Conservation (phyloP, 1,140 invertebrate genomes). For the Carcinoscorpius rotundicauda region DNA sequence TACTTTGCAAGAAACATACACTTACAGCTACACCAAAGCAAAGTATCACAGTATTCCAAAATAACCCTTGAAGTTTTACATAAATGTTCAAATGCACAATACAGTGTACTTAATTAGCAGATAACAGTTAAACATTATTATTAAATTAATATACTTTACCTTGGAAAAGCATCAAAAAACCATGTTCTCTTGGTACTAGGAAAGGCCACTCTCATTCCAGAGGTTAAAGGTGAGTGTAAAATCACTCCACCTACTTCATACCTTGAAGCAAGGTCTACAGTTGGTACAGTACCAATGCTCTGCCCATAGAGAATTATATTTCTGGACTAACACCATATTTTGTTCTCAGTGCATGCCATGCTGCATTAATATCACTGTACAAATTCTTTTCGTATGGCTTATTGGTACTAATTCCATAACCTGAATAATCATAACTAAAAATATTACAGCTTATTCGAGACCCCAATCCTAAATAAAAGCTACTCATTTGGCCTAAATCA, state of each 20-base stretch:
- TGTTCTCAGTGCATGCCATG: slow-evolving; percentile 76
- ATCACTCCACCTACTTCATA: slow-evolving; percentile 97
- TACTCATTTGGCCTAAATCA: slow-evolving; percentile 95
- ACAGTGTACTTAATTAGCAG: too few relatives aligned
- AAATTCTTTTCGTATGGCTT: slow-evolving; percentile 97
- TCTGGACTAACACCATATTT: slow-evolving; percentile 86
- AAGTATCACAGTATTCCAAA: too few relatives aligned
- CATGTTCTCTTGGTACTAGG: too few relatives aligned
- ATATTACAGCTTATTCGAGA: slow-evolving; percentile 97
- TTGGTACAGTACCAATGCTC: slow-evolving; percentile 92
- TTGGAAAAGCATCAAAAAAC: slow-evolving; percentile 97
- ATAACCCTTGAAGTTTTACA: too few relatives aligned
- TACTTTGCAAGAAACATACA: too few relatives aligned
- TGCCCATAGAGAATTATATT: slow-evolving; percentile 98
- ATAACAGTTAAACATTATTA: too few relatives aligned
- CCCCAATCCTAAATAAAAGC: slow-evolving; percentile 93
- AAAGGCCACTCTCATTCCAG: slow-evolving; percentile 50
- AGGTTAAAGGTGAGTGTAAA: slow-evolving; percentile 96
- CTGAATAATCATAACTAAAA: slow-evolving; percentile 98
- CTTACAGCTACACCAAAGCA: too few relatives aligned
- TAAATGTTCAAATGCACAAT: too few relatives aligned
- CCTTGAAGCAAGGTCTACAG: slow-evolving; percentile 81
- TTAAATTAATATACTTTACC: slow-evolving; percentile 46
- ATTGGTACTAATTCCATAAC: slow-evolving; percentile 82
- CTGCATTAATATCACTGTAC: slow-evolving; percentile 97